Base-by-base conservation (phyloP, 1,140 invertebrate species). In the Caenorhabditis inopinata region DNA sequence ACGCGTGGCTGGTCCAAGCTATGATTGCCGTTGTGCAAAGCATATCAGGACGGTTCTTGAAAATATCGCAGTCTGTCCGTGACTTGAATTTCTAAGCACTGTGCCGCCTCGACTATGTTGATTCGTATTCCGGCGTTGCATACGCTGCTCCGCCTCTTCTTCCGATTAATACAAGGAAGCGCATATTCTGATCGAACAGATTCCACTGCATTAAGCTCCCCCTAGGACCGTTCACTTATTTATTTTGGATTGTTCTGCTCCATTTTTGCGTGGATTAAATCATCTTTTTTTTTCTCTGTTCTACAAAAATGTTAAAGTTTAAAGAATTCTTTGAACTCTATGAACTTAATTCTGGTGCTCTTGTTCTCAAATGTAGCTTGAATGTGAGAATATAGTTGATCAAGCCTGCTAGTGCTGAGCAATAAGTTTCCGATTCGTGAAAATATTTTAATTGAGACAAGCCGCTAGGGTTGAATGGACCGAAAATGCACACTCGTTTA, bases 141-240 rank as follows among this genome's bases (percentile, higher is more conserved):
- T 68, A 68, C 58, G 32, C 27, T 38, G 58, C n/a, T 38, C 58
- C 58, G 58, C 58, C 58, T 29, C 29, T 68, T 32, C 9, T 68
- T 38, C n/a, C 58, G 18, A 38, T 68, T 68, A 38, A 38, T 38
- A 68, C n/a, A n/a, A 38, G 32, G n/a, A 68, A 58, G 21, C 7
- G 5, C 29, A 38, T 68, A 32, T 68, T 68, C 12, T 68, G 29
- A 68, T 68, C 32, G 32, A 21, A 68, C 58, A 16, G 16, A 29
- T 1, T 12, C 11, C 6, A 21, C 32, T 21, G 18, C 32, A 47
- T 47, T 18, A 47, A n/a, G 18, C 16, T 47, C 16, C 46, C 14
- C 27, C 12, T 14, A 2, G 14, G 18, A 58, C 6, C 35, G 21
- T 11, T 9, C 32, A n/a, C 1, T 21, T 68, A 42, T 68, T 6